Conservation (phyloP, 2,888 invertebrate genomes). For the Drosophila tanythrix region DNA sequence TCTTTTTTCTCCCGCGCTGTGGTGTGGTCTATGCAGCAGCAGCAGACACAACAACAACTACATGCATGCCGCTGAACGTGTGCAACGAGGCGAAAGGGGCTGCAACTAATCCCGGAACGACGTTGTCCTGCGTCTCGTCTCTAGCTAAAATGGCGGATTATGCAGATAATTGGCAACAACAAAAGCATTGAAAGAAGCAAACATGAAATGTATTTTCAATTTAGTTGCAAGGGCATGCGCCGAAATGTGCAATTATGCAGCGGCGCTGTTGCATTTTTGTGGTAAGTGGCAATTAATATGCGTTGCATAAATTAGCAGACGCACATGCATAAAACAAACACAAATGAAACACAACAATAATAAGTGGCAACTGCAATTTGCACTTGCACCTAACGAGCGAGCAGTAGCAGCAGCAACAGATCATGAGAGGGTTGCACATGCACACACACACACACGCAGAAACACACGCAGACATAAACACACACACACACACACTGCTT, state of each 20-base stretch:
- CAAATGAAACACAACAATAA: constrained; percentile 19
- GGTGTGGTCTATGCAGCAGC: constrained; percentile 16
- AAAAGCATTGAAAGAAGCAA: constrained; percentile 15
- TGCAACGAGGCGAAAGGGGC: constrained; percentile 27
- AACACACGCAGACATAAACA: constrained; percentile 5
- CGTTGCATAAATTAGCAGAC: constrained; percentile 51
- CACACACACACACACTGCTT: not conserved
- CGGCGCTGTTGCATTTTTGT: constrained; percentile 34
- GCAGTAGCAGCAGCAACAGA: constrained; percentile 3
- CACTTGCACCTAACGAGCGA: constrained; percentile 28
- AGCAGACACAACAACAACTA: constrained; percentile 8
- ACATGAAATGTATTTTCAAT: constrained; percentile 50
- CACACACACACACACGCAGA: constrained; percentile 10
- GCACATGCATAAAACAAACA: constrained; percentile 3
- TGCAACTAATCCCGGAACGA: constrained; percentile 50
- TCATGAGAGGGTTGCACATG: constrained; percentile 25
- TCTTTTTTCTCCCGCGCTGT: not conserved
- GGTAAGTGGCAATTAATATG: constrained; percentile 50
- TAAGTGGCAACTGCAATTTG: constrained; percentile 13
- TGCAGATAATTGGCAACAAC: constrained; percentile 58
- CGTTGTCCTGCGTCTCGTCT: constrained; percentile 41
- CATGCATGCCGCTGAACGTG: constrained; percentile 19
- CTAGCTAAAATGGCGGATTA: constrained; percentile 57
- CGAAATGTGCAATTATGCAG: constrained; percentile 49
- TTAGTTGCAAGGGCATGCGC: constrained; percentile 54